phyloP scores from a whole-genome alignment of 2,888 invertebrate genomes.

The Mayetiola destructor region DNA sequence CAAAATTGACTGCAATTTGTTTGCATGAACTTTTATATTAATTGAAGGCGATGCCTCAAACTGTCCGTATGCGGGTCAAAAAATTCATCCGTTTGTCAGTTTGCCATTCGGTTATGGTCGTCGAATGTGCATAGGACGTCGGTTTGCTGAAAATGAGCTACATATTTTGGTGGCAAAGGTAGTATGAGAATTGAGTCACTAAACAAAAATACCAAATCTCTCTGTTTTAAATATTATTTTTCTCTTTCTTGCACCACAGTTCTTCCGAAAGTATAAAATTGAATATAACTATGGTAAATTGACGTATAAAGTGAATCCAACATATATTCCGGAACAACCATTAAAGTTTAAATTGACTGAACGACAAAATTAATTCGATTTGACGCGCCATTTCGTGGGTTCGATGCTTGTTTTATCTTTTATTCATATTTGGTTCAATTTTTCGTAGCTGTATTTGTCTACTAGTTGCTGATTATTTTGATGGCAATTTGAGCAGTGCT shows the following conservation, averaged over 20 bases:
- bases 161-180: conserved; percentile 61
- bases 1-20: too few species aligned
- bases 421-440: too few species aligned
- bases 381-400: background rate
- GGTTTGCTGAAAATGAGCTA: conserved; percentile 69
- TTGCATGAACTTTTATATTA: background rate
- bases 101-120: conserved; percentile 65
- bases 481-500: too few species aligned
- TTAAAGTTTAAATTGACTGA: conserved; percentile 48
- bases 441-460: too few species aligned
- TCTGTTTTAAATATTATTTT: background rate
- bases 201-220: background rate
- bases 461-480: too few species aligned
- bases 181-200: conserved; percentile 17
- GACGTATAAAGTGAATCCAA: conserved; percentile 56
- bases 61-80: conserved; percentile 35
- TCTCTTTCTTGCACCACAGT: conserved; percentile 34
- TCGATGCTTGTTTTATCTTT: background rate
- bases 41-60: conserved; percentile 13
- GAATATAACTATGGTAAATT: conserved; percentile 52
- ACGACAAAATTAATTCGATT: conserved; percentile 25
- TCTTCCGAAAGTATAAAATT: conserved; percentile 54
- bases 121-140: conserved; percentile 60
- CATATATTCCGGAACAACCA: conserved; percentile 57
- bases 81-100: conserved; percentile 59